Evolutionary conservation across 1,140 invertebrate genomes (phyloP).

Genomic region (Drosophila bocqueti): DNA sequence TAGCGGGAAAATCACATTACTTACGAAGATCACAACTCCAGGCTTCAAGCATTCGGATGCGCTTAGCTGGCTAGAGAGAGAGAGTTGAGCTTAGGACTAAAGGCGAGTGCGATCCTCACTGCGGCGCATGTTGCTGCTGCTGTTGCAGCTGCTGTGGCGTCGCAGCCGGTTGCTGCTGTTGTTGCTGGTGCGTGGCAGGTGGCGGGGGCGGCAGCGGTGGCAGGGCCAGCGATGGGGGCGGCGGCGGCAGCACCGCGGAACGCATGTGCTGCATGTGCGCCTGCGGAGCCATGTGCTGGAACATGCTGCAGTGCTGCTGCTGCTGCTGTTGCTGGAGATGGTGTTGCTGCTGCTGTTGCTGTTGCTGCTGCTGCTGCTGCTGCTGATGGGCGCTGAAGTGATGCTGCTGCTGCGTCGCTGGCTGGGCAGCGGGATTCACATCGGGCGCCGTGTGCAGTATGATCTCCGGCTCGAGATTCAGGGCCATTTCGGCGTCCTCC

Average conservation of each 20-base stretch:
- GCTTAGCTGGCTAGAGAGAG: conserved; percentile 51
- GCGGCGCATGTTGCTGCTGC: conserved; percentile 63
- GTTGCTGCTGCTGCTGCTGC: conserved; percentile 66
- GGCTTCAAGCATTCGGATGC: conserved; percentile 30
- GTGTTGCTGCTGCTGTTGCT: conserved; percentile 50
- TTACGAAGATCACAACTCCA: conserved; percentile 37
- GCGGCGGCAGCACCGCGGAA: conserved; percentile 59
- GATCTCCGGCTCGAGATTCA: conserved; percentile 79
- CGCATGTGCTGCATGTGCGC: conserved; percentile 80
- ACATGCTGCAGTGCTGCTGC: conserved; percentile 82
- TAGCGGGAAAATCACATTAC: conserved; percentile 10
- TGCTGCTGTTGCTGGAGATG: conserved; percentile 68
- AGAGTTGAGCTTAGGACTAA: conserved; percentile 56
- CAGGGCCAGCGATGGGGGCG: conserved; percentile 34
- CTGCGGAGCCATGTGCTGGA: conserved; percentile 81
- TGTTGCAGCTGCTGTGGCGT: conserved; percentile 62
- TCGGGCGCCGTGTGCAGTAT: conserved; percentile 78
- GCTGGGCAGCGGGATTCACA: conserved; percentile 73
- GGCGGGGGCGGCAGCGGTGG: conserved; percentile 60
- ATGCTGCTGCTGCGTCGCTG: conserved; percentile 68
- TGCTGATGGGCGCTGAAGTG: conserved; percentile 70
- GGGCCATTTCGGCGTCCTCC: conserved; percentile 75
- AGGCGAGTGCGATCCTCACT: conserved; percentile 45
- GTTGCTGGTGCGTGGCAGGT: conserved; percentile 69
- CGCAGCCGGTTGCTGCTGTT: conserved; percentile 68